Evolutionary conservation across 2,797 vertebrate genomes (phyloP).

Genomic region (Bradypus variegatus): DNA sequence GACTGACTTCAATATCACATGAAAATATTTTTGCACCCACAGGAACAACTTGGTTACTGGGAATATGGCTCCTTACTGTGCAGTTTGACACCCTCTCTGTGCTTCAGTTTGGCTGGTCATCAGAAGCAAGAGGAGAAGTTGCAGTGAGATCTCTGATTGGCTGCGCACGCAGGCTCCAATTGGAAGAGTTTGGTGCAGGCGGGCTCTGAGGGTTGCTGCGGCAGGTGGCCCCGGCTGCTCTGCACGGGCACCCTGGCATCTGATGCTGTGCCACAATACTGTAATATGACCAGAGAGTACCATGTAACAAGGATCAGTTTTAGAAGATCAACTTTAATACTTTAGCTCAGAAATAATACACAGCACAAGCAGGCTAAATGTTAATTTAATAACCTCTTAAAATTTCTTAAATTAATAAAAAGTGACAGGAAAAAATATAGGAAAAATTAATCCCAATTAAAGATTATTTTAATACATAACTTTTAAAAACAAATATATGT

Average conservation of each 20-base stretch:
- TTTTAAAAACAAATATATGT: background rate
- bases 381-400: slow-evolving; percentile 17
- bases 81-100: background rate
- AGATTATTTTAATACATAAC: background rate
- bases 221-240: too few relatives aligned
- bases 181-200: background rate
- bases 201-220: too few relatives aligned
- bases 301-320: background rate
- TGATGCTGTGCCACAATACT: background rate
- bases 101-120: background rate
- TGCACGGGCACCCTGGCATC: too few relatives aligned
- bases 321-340: slow-evolving; percentile 24
- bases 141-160: background rate
- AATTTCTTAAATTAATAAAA: slow-evolving; percentile 23
- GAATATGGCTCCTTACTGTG: too few relatives aligned
- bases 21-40: background rate
- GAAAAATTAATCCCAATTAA: background rate
- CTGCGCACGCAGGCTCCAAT: background rate
- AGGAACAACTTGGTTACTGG: too few relatives aligned
- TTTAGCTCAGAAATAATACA: slow-evolving; percentile 30
- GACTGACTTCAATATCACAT: background rate
- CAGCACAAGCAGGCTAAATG: background rate
- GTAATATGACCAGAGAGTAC: background rate
- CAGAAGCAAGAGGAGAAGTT: background rate
- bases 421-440: background rate